These are phyloP conservation scores for Latrodectus elegans DNA, from an alignment of 2,888 invertebrate species.

Conservation along the genomic window DNA sequence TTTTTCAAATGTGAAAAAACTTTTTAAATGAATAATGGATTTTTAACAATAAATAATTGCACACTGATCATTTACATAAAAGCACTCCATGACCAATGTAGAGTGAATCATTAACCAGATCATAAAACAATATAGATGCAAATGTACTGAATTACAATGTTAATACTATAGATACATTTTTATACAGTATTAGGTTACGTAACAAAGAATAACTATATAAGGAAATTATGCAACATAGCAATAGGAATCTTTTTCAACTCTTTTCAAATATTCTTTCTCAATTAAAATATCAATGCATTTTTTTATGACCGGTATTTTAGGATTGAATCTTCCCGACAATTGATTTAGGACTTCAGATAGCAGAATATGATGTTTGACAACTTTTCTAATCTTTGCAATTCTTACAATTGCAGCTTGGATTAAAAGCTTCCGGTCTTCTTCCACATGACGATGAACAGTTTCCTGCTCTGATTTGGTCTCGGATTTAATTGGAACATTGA, in stretches of 20 bases:
- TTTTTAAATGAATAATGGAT: no score
- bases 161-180: slow-evolving; percentile 52
- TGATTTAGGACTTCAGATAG: slow-evolving; percentile 97
- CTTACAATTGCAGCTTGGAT: slow-evolving; percentile 83
- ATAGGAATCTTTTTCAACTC: slow-evolving; percentile 64
- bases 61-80: slow-evolving; percentile 25
- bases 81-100: slow-evolving; percentile 22
- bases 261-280: slow-evolving; percentile 63
- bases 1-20: no score
- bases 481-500: slow-evolving; percentile 97
- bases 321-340: slow-evolving; percentile 94
- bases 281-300: slow-evolving; percentile 77
- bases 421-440: slow-evolving; percentile 97
- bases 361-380: slow-evolving; percentile 90
- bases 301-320: slow-evolving; percentile 96
- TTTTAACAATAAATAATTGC: slow-evolving; percentile 10
- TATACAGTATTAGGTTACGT: slow-evolving; percentile 22
- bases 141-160: slow-evolving; percentile 20
- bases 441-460: slow-evolving; percentile 97
- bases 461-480: slow-evolving; percentile 97
- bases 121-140: slow-evolving; percentile 6
- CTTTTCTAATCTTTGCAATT: slow-evolving; percentile 97
- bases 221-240: slow-evolving; percentile 53
- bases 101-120: slow-evolving; percentile 11
- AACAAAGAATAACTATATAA: background rate